Conservation (phyloP, 2,797 vertebrate species). For the Ataeniobius toweri region DNA sequence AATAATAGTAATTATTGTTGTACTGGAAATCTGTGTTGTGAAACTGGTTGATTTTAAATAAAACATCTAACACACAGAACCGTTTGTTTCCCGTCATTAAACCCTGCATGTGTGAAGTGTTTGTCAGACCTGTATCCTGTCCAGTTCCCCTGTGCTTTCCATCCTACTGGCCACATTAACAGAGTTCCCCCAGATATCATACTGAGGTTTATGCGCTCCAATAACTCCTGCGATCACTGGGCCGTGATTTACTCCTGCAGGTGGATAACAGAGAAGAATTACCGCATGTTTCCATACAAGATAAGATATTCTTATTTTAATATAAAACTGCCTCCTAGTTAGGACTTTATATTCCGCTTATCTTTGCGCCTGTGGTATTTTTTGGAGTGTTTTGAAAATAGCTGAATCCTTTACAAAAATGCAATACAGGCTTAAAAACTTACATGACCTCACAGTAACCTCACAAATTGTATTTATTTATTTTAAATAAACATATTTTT, state of each 20-base stretch:
- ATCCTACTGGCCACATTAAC: slow-evolving; percentile 93
- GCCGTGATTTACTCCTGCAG: slow-evolving; percentile 86
- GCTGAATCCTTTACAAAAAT: not conserved
- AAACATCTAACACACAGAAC: not conserved
- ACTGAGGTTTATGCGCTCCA: slow-evolving; percentile 90
- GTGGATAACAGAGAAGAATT: not conserved
- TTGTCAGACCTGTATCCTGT: slow-evolving; percentile 86
- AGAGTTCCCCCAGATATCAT: slow-evolving; percentile 92
- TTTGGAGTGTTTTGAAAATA: not conserved
- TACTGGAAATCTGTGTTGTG: not conserved
- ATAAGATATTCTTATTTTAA: not conserved
- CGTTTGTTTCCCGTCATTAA: not conserved
- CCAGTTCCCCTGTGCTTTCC: slow-evolving; percentile 89
- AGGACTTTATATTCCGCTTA: not conserved
- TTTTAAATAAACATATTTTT: not conserved
- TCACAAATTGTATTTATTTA: not conserved
- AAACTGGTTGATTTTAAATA: not conserved
- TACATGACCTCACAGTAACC: not conserved
- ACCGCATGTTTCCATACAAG: not conserved
- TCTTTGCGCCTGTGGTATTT: not conserved
- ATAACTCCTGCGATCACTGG: slow-evolving; percentile 91
- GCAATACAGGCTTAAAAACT: not conserved
- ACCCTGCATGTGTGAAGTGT: not conserved
- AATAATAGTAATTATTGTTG: not conserved
- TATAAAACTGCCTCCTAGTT: not conserved